Base-by-base conservation (phyloP, 2,113 vertebrate genomes). In the Podiceps cristatus region DNA sequence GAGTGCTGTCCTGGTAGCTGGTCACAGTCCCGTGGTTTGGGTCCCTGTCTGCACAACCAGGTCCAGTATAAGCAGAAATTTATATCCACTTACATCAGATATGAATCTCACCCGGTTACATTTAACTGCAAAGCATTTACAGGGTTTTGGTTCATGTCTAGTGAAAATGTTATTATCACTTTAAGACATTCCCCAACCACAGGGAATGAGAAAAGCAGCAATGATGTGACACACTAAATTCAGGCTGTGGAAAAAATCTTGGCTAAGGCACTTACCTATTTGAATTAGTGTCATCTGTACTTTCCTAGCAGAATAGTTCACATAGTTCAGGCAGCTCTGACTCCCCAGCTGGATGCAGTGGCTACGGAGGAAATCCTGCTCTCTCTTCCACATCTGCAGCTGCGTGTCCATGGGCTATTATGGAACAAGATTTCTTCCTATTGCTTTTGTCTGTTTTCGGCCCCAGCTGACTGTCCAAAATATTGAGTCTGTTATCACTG, bases 211-310 rank as follows among this genome's bases (percentile, higher is more conserved):
- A 91, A 97, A 86, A 97, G 45, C 86, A 92, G 78, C 1, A 3
- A 25, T 59, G 78, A 82, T 64, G 84, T 59, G 90, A 80, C 60
- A 66, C 35, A 15, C 14, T 74, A 75, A 74, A 88, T 80, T 74
- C 75, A 59, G 87, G 47, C 79, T 63, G 68, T 77, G 94, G 95
- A 92, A 95, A 94, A 95, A 83, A 94, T 95, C 92, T 93, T 2
- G 3, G 86, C 82, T 84, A 60, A 86, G 92, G 40, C 45, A 59
- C 42, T 88, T 63, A 64, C 74, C 79, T 90, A 2, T 83, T 76
- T 76, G 79, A 83, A 86, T 90, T 95, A 55, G 22, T 83, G 37
- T 77, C 93, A 52, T 86, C 88, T 66, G 44, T 37, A 55, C 37
- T 90, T 84, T 80, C 88, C 49, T 28, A 52, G 52, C 62, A 53